Percentiles rank a stretch among this genome's conserved stretches.
Conservation (phyloP, 2,113 vertebrate genomes). For the Myotis lucifugus region DNA sequence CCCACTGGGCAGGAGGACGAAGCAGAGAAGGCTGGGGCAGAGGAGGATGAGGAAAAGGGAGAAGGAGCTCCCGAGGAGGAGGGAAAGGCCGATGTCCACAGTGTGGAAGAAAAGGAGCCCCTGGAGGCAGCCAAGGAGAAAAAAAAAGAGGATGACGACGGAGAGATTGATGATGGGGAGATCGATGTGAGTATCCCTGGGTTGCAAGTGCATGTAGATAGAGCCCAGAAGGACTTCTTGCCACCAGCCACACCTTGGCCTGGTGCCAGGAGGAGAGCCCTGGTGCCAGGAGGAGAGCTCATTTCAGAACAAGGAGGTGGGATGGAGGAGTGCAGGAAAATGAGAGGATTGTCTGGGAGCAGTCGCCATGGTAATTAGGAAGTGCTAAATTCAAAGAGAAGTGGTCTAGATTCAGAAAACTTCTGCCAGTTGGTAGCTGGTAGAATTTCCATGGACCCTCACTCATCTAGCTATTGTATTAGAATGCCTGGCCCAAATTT, state of each 20-base stretch:
- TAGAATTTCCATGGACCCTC: background rate
- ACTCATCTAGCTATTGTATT: too few species aligned
- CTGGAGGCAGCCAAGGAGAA: constrained; percentile 91
- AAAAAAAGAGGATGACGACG: constrained; percentile 96
- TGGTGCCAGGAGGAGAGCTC: background rate
- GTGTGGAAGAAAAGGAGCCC: constrained; percentile 83
- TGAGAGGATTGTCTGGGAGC: background rate
- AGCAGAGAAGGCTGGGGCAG: constrained; percentile 86
- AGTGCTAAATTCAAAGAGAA: background rate
- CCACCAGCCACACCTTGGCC: background rate
- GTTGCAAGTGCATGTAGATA: background rate
- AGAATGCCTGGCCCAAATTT: accelerated
- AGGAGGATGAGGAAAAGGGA: constrained; percentile 90
- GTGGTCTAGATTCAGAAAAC: background rate
- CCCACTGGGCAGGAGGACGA: constrained; percentile 86
- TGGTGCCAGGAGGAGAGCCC: background rate
- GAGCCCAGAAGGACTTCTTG: background rate
- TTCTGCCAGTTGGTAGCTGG: background rate
- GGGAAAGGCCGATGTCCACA: constrained; percentile 73
- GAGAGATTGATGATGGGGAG: constrained; percentile 97
- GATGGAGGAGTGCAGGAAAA: background rate
- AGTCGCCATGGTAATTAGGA: background rate
- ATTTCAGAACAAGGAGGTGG: background rate
- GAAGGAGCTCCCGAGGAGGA: constrained; percentile 77
- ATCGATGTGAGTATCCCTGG: constrained; percentile 93